A percentile compares a stretch with the other conserved stretches of the same genome.
These are phyloP conservation scores for Myanophis thanlyinensis DNA, from an alignment of 2,113 vertebrate species.

Conservation along the genomic window DNA sequence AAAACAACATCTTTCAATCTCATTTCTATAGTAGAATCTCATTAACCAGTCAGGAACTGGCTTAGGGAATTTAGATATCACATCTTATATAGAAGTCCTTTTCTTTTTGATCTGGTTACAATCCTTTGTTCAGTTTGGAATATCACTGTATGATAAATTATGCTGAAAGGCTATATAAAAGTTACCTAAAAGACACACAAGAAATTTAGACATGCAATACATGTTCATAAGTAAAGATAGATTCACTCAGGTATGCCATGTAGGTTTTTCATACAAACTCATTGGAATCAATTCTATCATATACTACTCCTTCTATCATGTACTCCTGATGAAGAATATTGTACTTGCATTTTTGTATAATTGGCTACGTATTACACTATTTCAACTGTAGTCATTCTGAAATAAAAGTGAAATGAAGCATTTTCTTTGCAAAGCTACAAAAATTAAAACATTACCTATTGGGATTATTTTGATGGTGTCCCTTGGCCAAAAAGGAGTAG, in stretches of 20 bases:
- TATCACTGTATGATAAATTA: conserved; percentile 34
- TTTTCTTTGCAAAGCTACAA: not conserved
- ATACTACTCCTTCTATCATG: not conserved
- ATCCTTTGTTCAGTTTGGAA: not conserved
- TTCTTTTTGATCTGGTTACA: not conserved
- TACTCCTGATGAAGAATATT: not conserved
- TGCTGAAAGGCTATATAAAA: conserved; percentile 32
- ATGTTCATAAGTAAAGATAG: conserved; percentile 10
- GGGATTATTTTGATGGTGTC: not conserved
- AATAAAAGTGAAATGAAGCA: not conserved
- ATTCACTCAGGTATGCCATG: not conserved
- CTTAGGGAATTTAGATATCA: not conserved
- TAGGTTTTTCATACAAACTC: conserved; percentile 10
- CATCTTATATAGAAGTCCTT: not conserved
- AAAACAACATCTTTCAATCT: conserved; percentile 48
- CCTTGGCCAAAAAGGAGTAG: not conserved
- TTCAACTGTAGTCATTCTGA: not conserved
- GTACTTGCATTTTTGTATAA: not conserved
- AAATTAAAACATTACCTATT: not conserved
- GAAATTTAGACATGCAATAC: conserved; percentile 34
- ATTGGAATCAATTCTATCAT: not conserved
- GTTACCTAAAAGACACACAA: conserved; percentile 10
- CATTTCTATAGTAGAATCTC: conserved; percentile 44
- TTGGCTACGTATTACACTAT: not conserved
- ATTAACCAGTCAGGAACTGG: conserved; percentile 48